phyloP scores from a whole-genome alignment of 2,797 vertebrate species.

The Lagocephalus sceleratus region DNA sequence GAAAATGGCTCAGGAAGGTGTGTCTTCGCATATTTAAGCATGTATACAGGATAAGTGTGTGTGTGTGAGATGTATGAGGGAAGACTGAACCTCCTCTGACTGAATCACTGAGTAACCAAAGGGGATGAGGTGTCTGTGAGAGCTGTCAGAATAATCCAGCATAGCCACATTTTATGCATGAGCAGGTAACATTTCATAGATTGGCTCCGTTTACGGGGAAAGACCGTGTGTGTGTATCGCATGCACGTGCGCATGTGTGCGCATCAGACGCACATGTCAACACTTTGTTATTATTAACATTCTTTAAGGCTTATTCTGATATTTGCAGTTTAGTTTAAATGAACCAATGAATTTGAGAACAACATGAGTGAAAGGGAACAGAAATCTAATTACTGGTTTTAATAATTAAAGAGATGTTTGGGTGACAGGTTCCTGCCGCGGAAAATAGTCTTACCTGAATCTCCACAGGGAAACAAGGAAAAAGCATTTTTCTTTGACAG shows the following conservation, averaged over 20 bases:
- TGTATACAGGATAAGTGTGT: too few relatives aligned
- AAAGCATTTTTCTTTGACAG: not conserved
- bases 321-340: too few relatives aligned
- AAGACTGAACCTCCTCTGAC: constrained; percentile 28
- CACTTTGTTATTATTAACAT: not conserved
- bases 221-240: constrained; percentile 18
- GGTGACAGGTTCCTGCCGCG: too few relatives aligned
- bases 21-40: not conserved
- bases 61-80: constrained; percentile 7
- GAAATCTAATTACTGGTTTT: too few relatives aligned
- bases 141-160: constrained; percentile 39
- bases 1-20: not conserved
- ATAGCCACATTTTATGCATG: constrained; percentile 21
- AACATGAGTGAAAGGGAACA: too few relatives aligned
- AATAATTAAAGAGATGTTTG: too few relatives aligned
- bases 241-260: too few relatives aligned
- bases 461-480: not conserved
- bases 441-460: too few relatives aligned
- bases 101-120: constrained; percentile 43
- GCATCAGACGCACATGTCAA: not conserved
- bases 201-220: constrained; percentile 19
- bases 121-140: constrained; percentile 36
- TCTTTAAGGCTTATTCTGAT: too few relatives aligned
- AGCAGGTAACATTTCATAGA: constrained; percentile 39
- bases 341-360: too few relatives aligned